Percentiles rank a stretch among this genome's conserved stretches.
phyloP scores from a whole-genome alignment of 1,140 invertebrate species.

The Zophobas morio region DNA sequence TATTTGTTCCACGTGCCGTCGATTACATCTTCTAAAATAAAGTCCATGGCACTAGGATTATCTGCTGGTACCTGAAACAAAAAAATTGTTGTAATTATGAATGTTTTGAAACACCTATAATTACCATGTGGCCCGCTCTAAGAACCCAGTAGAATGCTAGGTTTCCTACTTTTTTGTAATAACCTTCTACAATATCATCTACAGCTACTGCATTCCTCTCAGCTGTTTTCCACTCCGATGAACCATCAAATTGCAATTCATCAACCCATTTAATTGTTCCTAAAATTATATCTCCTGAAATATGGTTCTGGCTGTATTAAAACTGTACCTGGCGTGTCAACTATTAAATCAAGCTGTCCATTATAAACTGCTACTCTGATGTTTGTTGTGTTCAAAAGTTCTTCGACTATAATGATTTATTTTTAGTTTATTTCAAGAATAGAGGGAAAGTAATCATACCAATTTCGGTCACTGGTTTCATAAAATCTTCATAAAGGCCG shows the following conservation, averaged over 20 bases:
- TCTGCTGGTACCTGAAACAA: slow-evolving; percentile 52
- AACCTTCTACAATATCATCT: slow-evolving; percentile 52
- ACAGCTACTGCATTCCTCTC: slow-evolving; percentile 40
- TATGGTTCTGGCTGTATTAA: not conserved
- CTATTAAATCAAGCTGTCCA: slow-evolving; percentile 66
- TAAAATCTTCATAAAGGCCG: slow-evolving; percentile 80
- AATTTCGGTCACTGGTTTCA: slow-evolving; percentile 84
- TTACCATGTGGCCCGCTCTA: slow-evolving; percentile 56
- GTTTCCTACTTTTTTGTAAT: slow-evolving; percentile 50
- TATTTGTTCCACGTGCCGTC: not conserved
- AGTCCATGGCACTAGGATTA: slow-evolving; percentile 54
- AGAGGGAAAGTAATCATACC: slow-evolving; percentile 65
- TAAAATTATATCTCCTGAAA: slow-evolving; percentile 60
- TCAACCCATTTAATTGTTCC: slow-evolving; percentile 82
- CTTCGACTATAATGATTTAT: slow-evolving; percentile 74
- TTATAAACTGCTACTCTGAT: slow-evolving; percentile 79
- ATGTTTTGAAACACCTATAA: not conserved
- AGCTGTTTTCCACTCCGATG: slow-evolving; percentile 40
- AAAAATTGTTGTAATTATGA: slow-evolving; percentile 2
- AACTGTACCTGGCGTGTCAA: slow-evolving; percentile 74
- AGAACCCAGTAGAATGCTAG: slow-evolving; percentile 55
- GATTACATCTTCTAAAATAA: slow-evolving; percentile 46
- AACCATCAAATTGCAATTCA: slow-evolving; percentile 74
- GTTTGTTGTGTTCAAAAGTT: slow-evolving; percentile 78
- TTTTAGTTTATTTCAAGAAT: not conserved